Evolutionary conservation across 1,140 invertebrate genomes (phyloP).

Genomic region (Drosophila pruinosa): DNA sequence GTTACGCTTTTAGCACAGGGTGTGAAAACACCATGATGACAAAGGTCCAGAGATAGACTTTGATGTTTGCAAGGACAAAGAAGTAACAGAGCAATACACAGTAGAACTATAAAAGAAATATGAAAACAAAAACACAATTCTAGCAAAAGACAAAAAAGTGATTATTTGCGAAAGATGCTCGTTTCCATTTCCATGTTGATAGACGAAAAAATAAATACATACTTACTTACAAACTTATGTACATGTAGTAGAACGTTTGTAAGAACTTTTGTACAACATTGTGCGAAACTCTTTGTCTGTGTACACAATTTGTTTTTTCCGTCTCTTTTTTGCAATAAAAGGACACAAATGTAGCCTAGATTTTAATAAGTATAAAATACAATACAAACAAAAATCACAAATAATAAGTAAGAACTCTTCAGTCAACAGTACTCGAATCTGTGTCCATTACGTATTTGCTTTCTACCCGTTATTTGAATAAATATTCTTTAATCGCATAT

Average conservation of each 20-base stretch:
- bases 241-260: neutral
- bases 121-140: slow-evolving; percentile 66
- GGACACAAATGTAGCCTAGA: slow-evolving; percentile 39
- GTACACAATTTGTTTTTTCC: neutral
- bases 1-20: slow-evolving; percentile 9
- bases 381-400: neutral
- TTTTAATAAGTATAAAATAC: slow-evolving; percentile 27
- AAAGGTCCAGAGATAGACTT: slow-evolving; percentile 61
- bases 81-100: slow-evolving; percentile 35
- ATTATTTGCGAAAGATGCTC: slow-evolving; percentile 65
- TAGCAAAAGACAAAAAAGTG: slow-evolving; percentile 62
- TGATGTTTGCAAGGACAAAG: slow-evolving; percentile 72
- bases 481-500: neutral
- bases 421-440: neutral
- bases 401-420: neutral
- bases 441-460: neutral
- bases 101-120: slow-evolving; percentile 51
- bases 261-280: slow-evolving; percentile 20
- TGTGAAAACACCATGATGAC: slow-evolving; percentile 54
- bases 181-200: slow-evolving; percentile 39
- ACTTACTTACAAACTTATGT: slow-evolving; percentile 4
- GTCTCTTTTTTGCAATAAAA: neutral
- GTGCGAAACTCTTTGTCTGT: slow-evolving; percentile 19
- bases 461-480: no score
- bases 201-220: slow-evolving; percentile 29